phyloP scores from a whole-genome alignment of 2,797 vertebrate species.

The Amblyraja radiata region DNA sequence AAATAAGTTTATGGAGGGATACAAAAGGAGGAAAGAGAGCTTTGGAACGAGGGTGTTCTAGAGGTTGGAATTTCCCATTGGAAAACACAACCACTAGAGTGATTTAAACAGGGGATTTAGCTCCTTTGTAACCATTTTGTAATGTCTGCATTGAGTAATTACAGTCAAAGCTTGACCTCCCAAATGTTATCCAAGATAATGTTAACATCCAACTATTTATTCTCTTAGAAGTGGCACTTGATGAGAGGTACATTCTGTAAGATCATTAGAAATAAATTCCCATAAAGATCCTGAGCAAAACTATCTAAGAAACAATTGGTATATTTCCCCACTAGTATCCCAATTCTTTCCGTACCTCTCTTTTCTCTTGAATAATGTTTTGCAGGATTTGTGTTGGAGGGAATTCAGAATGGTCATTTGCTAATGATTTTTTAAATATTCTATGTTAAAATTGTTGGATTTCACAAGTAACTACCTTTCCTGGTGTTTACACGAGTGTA shows the following conservation, averaged over 20 bases:
- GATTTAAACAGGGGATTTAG: neutral
- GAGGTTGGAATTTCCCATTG: no score
- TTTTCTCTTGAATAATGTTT: neutral
- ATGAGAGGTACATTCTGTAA: no score
- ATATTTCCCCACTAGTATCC: neutral
- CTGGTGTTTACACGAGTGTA: slow-evolving; percentile 21
- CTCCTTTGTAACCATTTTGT: neutral
- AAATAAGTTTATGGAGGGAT: no score
- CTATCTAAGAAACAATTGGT: neutral
- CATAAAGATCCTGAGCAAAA: neutral
- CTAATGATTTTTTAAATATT: neutral
- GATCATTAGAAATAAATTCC: neutral
- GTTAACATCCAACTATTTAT: neutral
- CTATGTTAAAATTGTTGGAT: neutral
- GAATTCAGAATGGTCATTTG: neutral
- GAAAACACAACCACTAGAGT: no score
- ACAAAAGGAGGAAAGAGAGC: no score
- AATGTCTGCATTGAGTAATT: neutral
- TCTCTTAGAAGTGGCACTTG: neutral
- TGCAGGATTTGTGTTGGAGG: neutral
- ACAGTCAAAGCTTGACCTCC: neutral
- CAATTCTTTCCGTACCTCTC: neutral
- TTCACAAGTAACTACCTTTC: slow-evolving; percentile 16
- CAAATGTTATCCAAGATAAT: neutral
- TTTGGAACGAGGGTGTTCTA: no score